These are phyloP conservation scores for Pogonus chalceus DNA, from an alignment of 1,140 invertebrate genomes.

Conservation along the genomic window DNA sequence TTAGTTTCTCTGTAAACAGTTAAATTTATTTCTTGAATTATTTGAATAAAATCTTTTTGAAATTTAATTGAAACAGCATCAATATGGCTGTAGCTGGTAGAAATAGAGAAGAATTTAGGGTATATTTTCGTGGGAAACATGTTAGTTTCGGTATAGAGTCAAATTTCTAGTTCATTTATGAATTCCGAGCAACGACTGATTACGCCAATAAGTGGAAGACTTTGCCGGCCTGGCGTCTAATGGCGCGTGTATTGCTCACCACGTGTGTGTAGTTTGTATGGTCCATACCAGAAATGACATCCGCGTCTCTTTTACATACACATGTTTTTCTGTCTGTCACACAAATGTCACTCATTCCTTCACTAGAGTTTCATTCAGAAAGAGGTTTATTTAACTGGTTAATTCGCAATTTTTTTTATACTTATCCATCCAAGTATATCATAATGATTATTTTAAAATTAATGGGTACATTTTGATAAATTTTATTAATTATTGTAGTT, in stretches of 20 bases:
- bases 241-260: not conserved
- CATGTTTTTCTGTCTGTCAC: constrained; percentile 2
- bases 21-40: too few relatives aligned
- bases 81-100: too few relatives aligned
- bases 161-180: constrained; percentile 7
- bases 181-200: not conserved
- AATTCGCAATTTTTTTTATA: too few relatives aligned
- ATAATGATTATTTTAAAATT: too few relatives aligned
- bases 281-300: constrained; percentile 2
- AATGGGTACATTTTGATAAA: too few relatives aligned
- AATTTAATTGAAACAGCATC: too few relatives aligned
- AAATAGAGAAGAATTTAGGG: too few relatives aligned
- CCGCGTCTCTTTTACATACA: not conserved
- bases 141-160: too few relatives aligned
- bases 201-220: not conserved
- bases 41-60: too few relatives aligned
- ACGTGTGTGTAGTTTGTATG: not conserved
- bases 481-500: too few relatives aligned
- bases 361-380: not conserved
- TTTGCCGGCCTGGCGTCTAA: not conserved
- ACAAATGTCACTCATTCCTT: constrained; percentile 3
- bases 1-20: not conserved
- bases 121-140: too few relatives aligned
- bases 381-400: not conserved
- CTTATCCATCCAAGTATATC: too few relatives aligned